Conservation (phyloP, 2,888 invertebrate genomes). For the Rutpela maculata region DNA sequence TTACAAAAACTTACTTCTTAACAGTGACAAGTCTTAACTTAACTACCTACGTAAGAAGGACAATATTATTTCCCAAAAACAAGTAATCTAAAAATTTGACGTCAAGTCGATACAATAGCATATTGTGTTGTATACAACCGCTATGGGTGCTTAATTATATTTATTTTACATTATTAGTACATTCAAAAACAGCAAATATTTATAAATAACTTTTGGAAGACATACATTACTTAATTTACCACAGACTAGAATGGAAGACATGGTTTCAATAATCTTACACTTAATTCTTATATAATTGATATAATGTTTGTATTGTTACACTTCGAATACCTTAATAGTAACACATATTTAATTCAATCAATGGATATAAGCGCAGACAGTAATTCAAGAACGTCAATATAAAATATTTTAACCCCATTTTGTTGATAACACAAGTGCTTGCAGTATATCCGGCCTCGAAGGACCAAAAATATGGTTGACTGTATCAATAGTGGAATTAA, state of each 20-base stretch:
- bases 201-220: conserved; percentile 53
- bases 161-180: conserved; percentile 44
- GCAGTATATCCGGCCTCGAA: background rate
- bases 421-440: too few relatives aligned
- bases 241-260: conserved; percentile 60
- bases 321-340: background rate
- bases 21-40: background rate
- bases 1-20: background rate
- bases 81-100: background rate
- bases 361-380: background rate
- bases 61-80: background rate
- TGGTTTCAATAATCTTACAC: conserved; percentile 51
- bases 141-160: background rate
- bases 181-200: conserved; percentile 58
- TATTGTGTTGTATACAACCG: conserved; percentile 25
- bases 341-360: background rate
- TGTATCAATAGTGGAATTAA: background rate
- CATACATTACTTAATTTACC: conserved; percentile 50
- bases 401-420: too few relatives aligned
- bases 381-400: background rate
- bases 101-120: background rate
- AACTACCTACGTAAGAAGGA: background rate
- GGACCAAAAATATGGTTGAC: background rate
- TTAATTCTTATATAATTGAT: conserved; percentile 27
- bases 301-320: conserved; percentile 5